Conservation (phyloP, 2,797 vertebrate species). For the Todus mexicanus region DNA sequence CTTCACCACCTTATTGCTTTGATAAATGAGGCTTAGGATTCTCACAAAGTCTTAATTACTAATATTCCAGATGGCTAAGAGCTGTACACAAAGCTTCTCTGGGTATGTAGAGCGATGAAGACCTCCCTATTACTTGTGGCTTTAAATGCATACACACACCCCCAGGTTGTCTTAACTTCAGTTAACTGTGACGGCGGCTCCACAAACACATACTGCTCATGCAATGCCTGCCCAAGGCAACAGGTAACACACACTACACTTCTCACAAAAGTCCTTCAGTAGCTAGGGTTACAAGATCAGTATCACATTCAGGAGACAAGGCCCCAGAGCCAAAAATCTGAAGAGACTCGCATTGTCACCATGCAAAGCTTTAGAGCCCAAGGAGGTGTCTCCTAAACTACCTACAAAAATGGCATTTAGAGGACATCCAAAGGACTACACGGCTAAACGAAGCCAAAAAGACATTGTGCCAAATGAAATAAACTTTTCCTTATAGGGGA, state of each 20-base stretch:
- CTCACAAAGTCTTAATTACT: background rate
- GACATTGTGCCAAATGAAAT: background rate
- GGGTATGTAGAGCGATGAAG: background rate
- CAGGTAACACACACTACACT: too few relatives aligned
- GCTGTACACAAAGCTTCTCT: background rate
- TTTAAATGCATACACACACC: background rate
- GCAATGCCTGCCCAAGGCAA: background rate
- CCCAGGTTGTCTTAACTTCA: background rate
- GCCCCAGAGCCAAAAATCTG: background rate
- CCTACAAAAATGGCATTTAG: background rate
- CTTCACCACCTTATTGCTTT: background rate
- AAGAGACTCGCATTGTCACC: background rate
- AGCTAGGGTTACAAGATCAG: background rate
- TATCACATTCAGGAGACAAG: background rate
- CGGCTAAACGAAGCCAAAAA: background rate
- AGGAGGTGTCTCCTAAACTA: background rate
- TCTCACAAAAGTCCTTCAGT: background rate
- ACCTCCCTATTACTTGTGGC: fast-evolving
- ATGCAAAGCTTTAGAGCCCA: background rate
- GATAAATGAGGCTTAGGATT: background rate
- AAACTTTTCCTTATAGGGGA: background rate
- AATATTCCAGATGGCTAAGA: background rate
- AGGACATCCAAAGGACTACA: background rate
- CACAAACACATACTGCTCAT: background rate
- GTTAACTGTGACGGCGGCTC: fast-evolving